Conservation (phyloP, 92 coral and sea anemone species). For the Epizoanthus stellaris region DNA sequence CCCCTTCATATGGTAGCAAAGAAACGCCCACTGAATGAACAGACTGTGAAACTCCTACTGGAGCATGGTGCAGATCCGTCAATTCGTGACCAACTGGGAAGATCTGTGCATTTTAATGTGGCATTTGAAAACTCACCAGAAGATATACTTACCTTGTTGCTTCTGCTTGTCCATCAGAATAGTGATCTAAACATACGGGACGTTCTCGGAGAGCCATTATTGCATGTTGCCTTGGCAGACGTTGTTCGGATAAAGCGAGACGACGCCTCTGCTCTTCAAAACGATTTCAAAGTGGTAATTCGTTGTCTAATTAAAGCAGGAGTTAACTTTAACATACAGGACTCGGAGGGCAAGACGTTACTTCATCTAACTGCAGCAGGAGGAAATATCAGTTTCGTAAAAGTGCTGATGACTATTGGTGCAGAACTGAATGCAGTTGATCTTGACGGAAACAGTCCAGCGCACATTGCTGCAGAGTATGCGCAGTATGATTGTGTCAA, state of each 20-base stretch:
- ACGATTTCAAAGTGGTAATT: not conserved
- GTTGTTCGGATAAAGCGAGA: not conserved
- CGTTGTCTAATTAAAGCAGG: not conserved
- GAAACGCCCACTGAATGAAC: not conserved
- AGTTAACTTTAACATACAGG: constrained; percentile 29
- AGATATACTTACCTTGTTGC: not conserved
- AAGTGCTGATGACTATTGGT: too few species aligned
- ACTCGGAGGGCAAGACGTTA: constrained; percentile 31
- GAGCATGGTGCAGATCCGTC: not conserved
- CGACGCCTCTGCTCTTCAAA: not conserved
- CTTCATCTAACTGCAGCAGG: constrained; percentile 44
- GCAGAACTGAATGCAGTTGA: constrained; percentile 27
- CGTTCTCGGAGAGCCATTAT: constrained; percentile 25
- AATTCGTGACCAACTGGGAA: constrained; percentile 1
- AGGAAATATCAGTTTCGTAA: constrained; percentile 20
- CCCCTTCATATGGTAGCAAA: not conserved
- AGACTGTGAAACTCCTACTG: not conserved
- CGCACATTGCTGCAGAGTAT: constrained; percentile 38
- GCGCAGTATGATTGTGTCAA: constrained; percentile 28
- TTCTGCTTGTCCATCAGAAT: not conserved
- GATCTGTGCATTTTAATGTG: constrained; percentile 6
- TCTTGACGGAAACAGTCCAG: constrained; percentile 48
- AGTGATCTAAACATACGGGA: constrained; percentile 7
- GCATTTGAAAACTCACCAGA: not conserved
- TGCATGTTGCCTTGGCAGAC: not conserved